Conservation (phyloP, 2,797 vertebrate species). For the Otolemur crassicaudatus region DNA sequence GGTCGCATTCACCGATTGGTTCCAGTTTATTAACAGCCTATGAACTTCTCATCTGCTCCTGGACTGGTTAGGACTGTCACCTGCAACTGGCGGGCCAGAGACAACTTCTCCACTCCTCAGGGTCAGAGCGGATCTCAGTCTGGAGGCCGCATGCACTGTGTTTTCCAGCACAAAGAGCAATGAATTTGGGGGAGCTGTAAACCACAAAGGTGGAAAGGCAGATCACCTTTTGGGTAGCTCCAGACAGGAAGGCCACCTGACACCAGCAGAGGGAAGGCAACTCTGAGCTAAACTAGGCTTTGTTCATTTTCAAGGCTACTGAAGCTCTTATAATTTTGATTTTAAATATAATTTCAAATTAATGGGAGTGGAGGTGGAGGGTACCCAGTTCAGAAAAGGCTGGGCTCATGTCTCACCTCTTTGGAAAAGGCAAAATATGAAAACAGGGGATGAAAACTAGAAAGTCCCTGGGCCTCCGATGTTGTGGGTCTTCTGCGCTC, state of each 20-base stretch:
- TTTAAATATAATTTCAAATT: neutral
- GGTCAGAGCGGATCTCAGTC: neutral
- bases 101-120: neutral
- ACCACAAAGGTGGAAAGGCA: neutral
- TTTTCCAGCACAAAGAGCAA: conserved; percentile 4
- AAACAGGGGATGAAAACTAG: neutral
- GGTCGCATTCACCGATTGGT: conserved; percentile 94
- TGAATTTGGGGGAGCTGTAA: neutral
- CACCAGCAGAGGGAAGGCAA: neutral
- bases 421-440: neutral
- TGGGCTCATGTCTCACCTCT: neutral
- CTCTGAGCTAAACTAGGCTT: neutral
- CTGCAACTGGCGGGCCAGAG: conserved; percentile 81
- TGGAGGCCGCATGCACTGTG: accelerated
- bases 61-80: conserved; percentile 84
- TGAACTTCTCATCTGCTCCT: conserved; percentile 97
- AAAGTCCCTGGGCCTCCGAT: neutral
- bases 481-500: accelerated
- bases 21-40: conserved; percentile 99
- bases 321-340: neutral
- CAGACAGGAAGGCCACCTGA: neutral
- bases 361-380: too few species aligned
- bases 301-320: neutral
- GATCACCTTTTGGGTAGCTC: neutral
- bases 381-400: neutral